Evolutionary conservation across 2,888 invertebrate species (phyloP), one percentile per base, ranked within the genome.

Genomic region (Eilema sororculum): DNA sequence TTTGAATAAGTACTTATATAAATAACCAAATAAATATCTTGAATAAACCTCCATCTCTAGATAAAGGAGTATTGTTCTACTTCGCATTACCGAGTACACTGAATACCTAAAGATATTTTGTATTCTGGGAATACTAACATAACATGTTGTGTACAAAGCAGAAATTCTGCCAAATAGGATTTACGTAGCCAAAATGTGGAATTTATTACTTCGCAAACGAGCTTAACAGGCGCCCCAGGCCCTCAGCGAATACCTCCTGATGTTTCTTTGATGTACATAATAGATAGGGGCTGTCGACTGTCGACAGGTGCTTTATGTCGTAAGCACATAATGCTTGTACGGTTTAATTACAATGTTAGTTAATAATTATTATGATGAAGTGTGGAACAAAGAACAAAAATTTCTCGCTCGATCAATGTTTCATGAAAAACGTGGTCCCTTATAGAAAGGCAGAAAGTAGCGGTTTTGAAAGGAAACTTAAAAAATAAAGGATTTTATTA

Each of bases 141-240:
- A 59, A 61, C 60, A 28, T 61, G 1, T 66, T 28, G 68, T 25
- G 68, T 61, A 13, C 37, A 22, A 65, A 66, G 61, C 59, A 69
- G 46, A 72, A n/a, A 66, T 71, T 70, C 58, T 64, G 67, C 65
- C 60, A 74, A 71, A 69, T 60, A 66, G 20, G 22, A 25, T 64
- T 28, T 69, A 64, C 65, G 72, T 69, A 67, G 58, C 71, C 70
- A 61, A 72, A 71, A 25, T 4, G 60, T 65, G 67, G 65, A 73
- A 73, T 75, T 77, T 69, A 62, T 68, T 62, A 56, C 64, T 52
- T 58, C 67, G 57, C 30, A n/a, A 68, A 62, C 41, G 60, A 64
- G 69, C 61, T 72, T 67, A 20, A 37, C 6, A 41, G 41, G 30
- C 41, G 30, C 33, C 59, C n/a, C n/a, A 20, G 33, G 52, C 16